Base-by-base conservation (phyloP, 2,797 vertebrate genomes). In the Chelon auratus region DNA sequence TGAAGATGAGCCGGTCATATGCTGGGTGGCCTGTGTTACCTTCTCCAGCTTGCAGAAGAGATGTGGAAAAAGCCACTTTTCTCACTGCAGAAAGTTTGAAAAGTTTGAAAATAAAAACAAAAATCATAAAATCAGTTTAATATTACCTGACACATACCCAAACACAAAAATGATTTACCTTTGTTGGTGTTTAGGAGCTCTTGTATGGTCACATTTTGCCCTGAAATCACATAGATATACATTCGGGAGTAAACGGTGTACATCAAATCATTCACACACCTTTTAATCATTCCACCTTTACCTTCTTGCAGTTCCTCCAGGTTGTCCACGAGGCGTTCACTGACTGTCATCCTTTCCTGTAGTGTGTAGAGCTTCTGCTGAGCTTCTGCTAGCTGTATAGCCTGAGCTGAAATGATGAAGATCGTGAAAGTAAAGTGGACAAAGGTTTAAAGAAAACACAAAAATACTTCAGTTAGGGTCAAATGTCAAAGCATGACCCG, bases 1-100 rank as follows among this genome's bases (percentile, higher is more conserved):
- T 76, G 73, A 47, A 84, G 69, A 75, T 37, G n/a, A 83, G 48
- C 2, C 22, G 18, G 24, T 26, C 24, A 1, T 3, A 9, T 0
- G 13, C 0, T 1, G 2, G 0, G 0, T 0, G 0, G 5, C 0
- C 0, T 30, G 26, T 67, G 39, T 65, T 68, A 5, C 77, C 74
- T 43, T 26, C 10, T 56, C 72, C 75, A 33, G 67, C 55, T 20
- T 8, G 0, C 73, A 63, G 64, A 17, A 86, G 77, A 7, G 75
- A 85, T 9, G 69, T 57, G 52, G 83, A 72, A 60, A 85, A 87
- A 0, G 80, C 80, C 36, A 87, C 7, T 65, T 84, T 77, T 20
- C 43, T 65, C 40, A 20, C 62, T 88, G 62, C 54, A 24, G 60
- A 4, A 57, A 58, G 9, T 71, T 37, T 18, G 18, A 52, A 62